phyloP scores from a whole-genome alignment of 2,797 vertebrate genomes.

The Macropodus opercularis region DNA sequence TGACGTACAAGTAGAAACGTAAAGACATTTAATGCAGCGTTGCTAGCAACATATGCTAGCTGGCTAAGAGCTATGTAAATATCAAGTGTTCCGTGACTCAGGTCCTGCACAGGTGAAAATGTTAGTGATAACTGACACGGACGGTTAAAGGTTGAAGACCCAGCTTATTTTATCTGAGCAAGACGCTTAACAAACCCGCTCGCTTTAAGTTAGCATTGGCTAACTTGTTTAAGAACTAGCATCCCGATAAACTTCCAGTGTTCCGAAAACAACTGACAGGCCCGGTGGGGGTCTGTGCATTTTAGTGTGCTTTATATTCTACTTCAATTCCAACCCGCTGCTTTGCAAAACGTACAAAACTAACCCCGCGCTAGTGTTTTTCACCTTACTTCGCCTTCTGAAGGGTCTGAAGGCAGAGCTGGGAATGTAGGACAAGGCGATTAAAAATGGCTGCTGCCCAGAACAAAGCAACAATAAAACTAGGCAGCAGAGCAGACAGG shows the following conservation, averaged over 20 bases:
- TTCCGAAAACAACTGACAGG: slow-evolving; percentile 50
- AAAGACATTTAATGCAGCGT: not conserved
- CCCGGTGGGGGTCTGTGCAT: not conserved
- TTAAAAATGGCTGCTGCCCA: slow-evolving; percentile 88
- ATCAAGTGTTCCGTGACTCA: slow-evolving; percentile 30
- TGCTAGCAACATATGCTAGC: slow-evolving; percentile 34
- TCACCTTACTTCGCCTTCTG: slow-evolving; percentile 32
- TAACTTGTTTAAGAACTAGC: slow-evolving; percentile 54
- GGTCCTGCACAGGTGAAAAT: not conserved
- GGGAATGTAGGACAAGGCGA: slow-evolving; percentile 80
- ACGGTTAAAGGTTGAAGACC: no score
- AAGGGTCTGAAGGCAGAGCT: slow-evolving; percentile 57
- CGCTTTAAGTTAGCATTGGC: slow-evolving; percentile 25
- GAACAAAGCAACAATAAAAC: slow-evolving; percentile 88
- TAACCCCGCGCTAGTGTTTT: slow-evolving; percentile 9
- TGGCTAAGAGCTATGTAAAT: slow-evolving; percentile 68
- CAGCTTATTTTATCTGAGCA: not conserved
- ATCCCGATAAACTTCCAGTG: slow-evolving; percentile 54
- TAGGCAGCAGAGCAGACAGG: slow-evolving; percentile 52
- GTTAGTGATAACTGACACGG: accelerated
- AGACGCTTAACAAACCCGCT: not conserved
- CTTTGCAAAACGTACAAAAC: not conserved
- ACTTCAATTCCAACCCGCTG: not conserved
- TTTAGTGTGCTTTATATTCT: not conserved
- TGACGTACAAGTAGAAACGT: not conserved